Conservation (phyloP, 2,888 invertebrate species). For the Philaethria dido region DNA sequence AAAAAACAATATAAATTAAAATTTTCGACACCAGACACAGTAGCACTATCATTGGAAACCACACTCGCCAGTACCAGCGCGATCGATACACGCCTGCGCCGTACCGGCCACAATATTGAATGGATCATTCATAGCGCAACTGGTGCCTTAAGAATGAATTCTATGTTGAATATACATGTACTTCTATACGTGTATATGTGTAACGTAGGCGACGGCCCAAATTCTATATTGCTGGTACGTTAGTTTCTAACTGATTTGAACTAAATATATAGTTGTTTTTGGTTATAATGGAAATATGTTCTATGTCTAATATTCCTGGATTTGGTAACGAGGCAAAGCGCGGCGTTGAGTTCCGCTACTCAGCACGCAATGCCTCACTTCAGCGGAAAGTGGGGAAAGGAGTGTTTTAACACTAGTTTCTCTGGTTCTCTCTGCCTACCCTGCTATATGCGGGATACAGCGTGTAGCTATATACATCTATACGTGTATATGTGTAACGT, state of each 20-base stretch:
- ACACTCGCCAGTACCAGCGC: constrained; percentile 46
- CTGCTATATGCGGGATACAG: too few species aligned
- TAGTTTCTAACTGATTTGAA: not conserved
- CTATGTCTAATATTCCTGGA: too few species aligned
- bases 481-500: constrained; percentile 27
- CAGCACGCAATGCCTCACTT: too few species aligned
- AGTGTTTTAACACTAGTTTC: too few species aligned
- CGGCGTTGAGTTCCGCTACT: too few species aligned
- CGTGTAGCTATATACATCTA: constrained; percentile 5
- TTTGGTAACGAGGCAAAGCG: too few species aligned
- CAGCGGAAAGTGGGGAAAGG: too few species aligned
- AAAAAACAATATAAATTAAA: not conserved
- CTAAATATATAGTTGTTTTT: not conserved
- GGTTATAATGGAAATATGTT: too few species aligned
- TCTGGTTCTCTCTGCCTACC: too few species aligned
- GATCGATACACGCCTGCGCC: constrained; percentile 71
- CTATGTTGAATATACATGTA: constrained; percentile 29
- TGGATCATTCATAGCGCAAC: constrained; percentile 76
- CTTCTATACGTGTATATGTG: constrained; percentile 10
- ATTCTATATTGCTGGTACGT: not conserved
- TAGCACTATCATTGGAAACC: constrained; percentile 42
- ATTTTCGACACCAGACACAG: constrained; percentile 29
- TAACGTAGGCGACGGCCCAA: constrained; percentile 38
- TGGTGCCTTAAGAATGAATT: constrained; percentile 70
- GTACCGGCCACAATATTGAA: constrained; percentile 63